Conservation (phyloP, 2,888 invertebrate species). For the Sesia apiformis region DNA sequence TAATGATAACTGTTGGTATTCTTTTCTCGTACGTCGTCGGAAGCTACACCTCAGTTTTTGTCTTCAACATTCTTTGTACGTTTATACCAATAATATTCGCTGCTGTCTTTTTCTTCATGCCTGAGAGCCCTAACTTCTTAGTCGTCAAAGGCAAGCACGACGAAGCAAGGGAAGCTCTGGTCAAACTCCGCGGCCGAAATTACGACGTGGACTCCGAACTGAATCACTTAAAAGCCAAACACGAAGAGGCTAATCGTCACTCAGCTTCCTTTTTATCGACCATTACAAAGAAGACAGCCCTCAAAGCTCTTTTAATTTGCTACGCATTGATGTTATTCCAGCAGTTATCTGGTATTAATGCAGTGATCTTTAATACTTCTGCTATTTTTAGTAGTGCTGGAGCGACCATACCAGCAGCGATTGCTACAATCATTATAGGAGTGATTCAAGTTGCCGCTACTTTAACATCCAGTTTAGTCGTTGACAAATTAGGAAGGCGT, state of each 20-base stretch:
- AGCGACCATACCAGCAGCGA: constrained; percentile 68
- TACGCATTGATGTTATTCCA: constrained; percentile 92
- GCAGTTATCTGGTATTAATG: constrained; percentile 89
- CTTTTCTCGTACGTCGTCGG: constrained; percentile 84
- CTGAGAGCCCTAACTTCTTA: constrained; percentile 87
- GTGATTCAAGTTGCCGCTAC: constrained; percentile 86
- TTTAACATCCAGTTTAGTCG: constrained; percentile 81
- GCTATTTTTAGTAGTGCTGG: constrained; percentile 82
- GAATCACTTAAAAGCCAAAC: constrained; percentile 70
- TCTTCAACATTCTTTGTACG: constrained; percentile 79
- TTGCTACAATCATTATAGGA: constrained; percentile 87
- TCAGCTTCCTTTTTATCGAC: constrained; percentile 71
- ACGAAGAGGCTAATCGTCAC: constrained; percentile 67
- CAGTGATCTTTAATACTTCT: constrained; percentile 86
- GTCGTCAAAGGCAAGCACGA: constrained; percentile 77
- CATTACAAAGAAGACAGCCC: constrained; percentile 76
- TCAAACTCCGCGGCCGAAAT: constrained; percentile 81
- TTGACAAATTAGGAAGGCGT: constrained; percentile 87
- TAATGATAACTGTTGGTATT: constrained; percentile 90
- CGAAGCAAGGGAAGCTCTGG: constrained; percentile 80
- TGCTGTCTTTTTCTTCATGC: constrained; percentile 85
- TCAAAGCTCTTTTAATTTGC: constrained; percentile 80
- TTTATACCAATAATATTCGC: constrained; percentile 81
- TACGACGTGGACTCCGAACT: constrained; percentile 81
- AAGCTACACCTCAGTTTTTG: constrained; percentile 66